Evolutionary conservation across 1,140 invertebrate genomes (phyloP).

Genomic region (Penaeus chinensis): DNA sequence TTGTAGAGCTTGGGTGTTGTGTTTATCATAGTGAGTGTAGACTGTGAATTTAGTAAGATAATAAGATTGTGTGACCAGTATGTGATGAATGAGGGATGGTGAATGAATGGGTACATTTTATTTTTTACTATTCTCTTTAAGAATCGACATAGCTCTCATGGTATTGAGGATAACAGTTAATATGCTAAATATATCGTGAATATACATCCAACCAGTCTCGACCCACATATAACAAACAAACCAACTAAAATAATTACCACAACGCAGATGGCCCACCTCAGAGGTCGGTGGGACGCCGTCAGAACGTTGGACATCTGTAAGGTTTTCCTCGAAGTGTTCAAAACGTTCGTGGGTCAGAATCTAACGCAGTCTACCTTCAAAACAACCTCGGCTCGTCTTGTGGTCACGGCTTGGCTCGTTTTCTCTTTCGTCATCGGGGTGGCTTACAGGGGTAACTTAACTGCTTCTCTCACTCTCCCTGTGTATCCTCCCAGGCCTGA

Average conservation of each 20-base stretch:
- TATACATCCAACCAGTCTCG: not conserved
- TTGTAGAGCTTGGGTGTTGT: too few relatives aligned
- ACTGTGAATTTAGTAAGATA: too few relatives aligned
- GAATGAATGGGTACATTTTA: too few relatives aligned
- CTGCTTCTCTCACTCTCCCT: constrained; percentile 14
- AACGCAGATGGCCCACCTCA: constrained; percentile 12
- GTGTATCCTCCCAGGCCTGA: not conserved
- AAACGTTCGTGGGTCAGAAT: not conserved
- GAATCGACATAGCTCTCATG: too few relatives aligned
- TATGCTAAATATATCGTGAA: not conserved
- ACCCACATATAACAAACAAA: not conserved
- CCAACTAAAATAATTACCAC: not conserved
- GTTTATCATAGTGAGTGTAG: not conserved
- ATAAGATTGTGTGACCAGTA: too few relatives aligned
- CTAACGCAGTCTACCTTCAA: not conserved
- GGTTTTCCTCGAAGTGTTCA: not conserved
- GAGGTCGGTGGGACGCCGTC: not conserved
- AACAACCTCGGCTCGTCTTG: not conserved
- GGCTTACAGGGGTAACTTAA: constrained; percentile 26
- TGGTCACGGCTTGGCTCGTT: constrained; percentile 5
- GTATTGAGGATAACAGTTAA: too few relatives aligned
- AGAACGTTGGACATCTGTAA: not conserved
- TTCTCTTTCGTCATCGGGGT: not conserved
- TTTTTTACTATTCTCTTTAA: too few relatives aligned
- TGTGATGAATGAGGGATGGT: too few relatives aligned